A percentile compares a stretch with the other conserved stretches of the same genome.
phyloP scores from a whole-genome alignment of 2,888 invertebrate species.

The Kuschelorhynchus macadamiae region DNA sequence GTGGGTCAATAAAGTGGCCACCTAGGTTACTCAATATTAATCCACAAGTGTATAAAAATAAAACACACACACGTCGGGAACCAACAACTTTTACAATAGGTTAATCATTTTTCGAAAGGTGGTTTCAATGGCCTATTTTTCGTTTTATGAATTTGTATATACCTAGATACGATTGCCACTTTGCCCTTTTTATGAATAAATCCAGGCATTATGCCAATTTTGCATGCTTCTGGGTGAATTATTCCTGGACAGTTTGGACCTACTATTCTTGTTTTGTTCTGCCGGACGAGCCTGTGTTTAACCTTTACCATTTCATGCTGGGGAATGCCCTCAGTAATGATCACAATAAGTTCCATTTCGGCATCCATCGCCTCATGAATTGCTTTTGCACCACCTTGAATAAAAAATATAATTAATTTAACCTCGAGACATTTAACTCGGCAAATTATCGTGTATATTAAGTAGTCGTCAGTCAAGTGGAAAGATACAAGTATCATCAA shows the following conservation, averaged over 20 bases:
- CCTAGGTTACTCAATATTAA: too few species aligned
- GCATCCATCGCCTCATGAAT: conserved; percentile 82
- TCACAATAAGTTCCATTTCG: conserved; percentile 82
- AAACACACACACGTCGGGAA: too few species aligned
- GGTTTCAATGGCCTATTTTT: too few species aligned
- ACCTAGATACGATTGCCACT: conserved; percentile 69
- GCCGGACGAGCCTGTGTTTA: conserved; percentile 74
- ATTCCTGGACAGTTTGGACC: conserved; percentile 89
- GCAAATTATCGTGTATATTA: too few species aligned
- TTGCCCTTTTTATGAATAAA: conserved; percentile 82
- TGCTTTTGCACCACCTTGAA: conserved; percentile 80
- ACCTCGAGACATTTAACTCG: too few species aligned
- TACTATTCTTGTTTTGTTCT: conserved; percentile 80
- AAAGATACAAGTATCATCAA: too few species aligned
- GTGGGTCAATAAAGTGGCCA: too few species aligned
- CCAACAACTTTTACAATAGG: too few species aligned
- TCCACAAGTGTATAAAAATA: too few species aligned
- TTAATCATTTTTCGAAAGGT: too few species aligned
- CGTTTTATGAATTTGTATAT: neutral
- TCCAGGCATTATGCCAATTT: conserved; percentile 86
- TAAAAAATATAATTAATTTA: too few species aligned
- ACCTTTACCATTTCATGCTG: conserved; percentile 87
- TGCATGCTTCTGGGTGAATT: conserved; percentile 82
- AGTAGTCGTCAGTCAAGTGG: too few species aligned
- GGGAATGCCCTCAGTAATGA: conserved; percentile 71